A percentile compares a stretch with the other conserved stretches of the same genome.
Evolutionary conservation across 2,797 vertebrate species (phyloP).

Genomic region (Telmatherina bonti): DNA sequence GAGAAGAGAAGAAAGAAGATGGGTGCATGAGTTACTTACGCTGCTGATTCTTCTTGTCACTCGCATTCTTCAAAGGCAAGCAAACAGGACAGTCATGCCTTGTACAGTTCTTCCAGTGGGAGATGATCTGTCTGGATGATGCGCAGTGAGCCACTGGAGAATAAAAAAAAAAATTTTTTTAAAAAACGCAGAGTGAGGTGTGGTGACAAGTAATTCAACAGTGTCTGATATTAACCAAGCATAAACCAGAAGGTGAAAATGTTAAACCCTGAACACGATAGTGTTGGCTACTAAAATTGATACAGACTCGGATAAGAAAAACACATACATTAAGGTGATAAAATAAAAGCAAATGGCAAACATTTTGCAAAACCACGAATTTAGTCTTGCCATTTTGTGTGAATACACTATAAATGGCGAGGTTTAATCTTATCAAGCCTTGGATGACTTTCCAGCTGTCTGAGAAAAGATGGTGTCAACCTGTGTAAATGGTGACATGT

Average conservation of each 20-base stretch:
- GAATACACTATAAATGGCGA: conserved; percentile 19
- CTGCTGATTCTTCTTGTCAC: conserved; percentile 99
- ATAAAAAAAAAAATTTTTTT: not conserved
- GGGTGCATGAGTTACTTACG: conserved; percentile 85
- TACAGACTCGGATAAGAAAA: not conserved
- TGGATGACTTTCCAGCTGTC: conserved; percentile 5
- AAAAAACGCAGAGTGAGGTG: conserved; percentile 64
- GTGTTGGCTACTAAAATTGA: not conserved
- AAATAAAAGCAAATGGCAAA: conserved; percentile 6
- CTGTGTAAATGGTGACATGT: not conserved
- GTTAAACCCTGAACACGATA: not conserved
- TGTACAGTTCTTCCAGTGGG: conserved; percentile 99
- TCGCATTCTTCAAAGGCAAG: conserved; percentile 97
- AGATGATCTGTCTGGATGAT: conserved; percentile 99
- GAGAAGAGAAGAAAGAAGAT: not conserved
- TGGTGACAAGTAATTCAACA: not conserved
- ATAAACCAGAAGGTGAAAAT: not conserved
- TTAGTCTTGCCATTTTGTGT: not conserved
- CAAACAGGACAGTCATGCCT: conserved; percentile 98
- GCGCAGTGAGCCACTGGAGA: conserved; percentile 92
- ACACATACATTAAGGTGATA: not conserved
- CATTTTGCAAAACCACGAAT: conserved; percentile 33
- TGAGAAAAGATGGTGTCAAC: conserved; percentile 6
- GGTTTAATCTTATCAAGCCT: conserved; percentile 42
- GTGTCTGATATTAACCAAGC: not conserved